Percentiles rank a stretch among this genome's conserved stretches.
These are phyloP conservation scores for Heliopora coerulea DNA, from an alignment of 92 coral and sea anemone species.

Conservation along the genomic window DNA sequence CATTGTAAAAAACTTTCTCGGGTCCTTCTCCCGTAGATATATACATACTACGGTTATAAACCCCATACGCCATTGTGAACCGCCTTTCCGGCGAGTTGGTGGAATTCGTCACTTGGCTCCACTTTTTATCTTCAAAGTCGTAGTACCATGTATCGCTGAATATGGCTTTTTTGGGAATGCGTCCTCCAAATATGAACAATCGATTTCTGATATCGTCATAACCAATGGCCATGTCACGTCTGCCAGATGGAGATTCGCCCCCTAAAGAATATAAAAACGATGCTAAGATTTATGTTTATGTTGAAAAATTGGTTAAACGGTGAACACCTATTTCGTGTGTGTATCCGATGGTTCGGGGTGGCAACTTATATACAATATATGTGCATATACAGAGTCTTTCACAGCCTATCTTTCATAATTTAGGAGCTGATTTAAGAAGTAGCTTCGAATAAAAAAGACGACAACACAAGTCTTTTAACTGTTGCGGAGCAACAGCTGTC, in stretches of 20 bases:
- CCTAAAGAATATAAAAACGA: too few species aligned
- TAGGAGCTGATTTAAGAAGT: too few species aligned
- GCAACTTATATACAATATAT: too few species aligned
- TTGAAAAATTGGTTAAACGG: too few species aligned
- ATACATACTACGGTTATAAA: conserved; percentile 50
- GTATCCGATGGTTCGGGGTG: too few species aligned
- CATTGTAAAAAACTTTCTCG: conserved; percentile 60
- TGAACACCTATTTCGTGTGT: too few species aligned
- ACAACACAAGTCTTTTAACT: too few species aligned
- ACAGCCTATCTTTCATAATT: too few species aligned
- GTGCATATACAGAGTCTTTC: too few species aligned
- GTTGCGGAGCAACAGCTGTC: too few species aligned
- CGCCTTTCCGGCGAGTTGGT: conserved; percentile 59
- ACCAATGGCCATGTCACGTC: conserved; percentile 81
- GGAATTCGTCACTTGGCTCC: conserved; percentile 44
- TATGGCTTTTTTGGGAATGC: neutral
- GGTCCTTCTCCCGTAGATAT: conserved; percentile 81
- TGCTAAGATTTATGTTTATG: too few species aligned
- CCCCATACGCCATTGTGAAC: conserved; percentile 91
- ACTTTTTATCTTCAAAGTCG: conserved; percentile 46
- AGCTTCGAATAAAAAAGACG: too few species aligned
- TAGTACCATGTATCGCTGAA: conserved; percentile 74
- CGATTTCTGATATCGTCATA: conserved; percentile 46
- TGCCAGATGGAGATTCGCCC: neutral
- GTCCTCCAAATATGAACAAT: conserved; percentile 80